These are phyloP conservation scores for Coleophora deauratella DNA, from an alignment of 2,888 invertebrate species.

Conservation along the genomic window DNA sequence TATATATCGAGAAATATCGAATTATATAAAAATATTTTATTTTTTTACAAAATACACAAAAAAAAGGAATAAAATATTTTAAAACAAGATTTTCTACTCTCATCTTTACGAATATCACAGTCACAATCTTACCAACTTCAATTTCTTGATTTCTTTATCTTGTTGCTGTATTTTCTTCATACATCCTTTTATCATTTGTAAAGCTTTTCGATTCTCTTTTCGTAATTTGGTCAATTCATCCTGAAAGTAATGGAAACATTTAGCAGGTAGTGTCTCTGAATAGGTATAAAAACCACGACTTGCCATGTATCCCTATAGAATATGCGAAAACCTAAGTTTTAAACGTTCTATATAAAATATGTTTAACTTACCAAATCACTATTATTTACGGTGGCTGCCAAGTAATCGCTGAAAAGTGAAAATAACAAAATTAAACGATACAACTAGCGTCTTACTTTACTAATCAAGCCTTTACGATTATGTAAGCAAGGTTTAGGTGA, in stretches of 20 bases:
- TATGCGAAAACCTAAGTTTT: no score
- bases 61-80: background rate
- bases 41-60: background rate
- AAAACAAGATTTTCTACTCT: background rate
- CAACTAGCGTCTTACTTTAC: no score
- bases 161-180: slow-evolving; percentile 71
- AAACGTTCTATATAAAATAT: no score
- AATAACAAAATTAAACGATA: background rate
- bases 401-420: slow-evolving; percentile 44
- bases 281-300: no score
- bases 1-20: no score
- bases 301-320: no score
- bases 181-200: slow-evolving; percentile 73
- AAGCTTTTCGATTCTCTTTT: slow-evolving; percentile 68
- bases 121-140: slow-evolving; percentile 46
- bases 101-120: no score
- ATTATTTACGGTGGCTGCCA: slow-evolving; percentile 46
- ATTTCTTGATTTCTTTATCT: slow-evolving; percentile 64
- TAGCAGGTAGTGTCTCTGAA: background rate
- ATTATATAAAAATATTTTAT: slow-evolving; percentile 4
- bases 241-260: slow-evolving; percentile 23
- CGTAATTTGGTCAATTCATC: slow-evolving; percentile 64
- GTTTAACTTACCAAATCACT: slow-evolving; percentile 47
- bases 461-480: no score
- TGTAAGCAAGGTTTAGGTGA: no score